Percentiles rank a stretch among this genome's conserved stretches.
Conservation (phyloP, 2,888 invertebrate species). For the Agrochola lota region DNA sequence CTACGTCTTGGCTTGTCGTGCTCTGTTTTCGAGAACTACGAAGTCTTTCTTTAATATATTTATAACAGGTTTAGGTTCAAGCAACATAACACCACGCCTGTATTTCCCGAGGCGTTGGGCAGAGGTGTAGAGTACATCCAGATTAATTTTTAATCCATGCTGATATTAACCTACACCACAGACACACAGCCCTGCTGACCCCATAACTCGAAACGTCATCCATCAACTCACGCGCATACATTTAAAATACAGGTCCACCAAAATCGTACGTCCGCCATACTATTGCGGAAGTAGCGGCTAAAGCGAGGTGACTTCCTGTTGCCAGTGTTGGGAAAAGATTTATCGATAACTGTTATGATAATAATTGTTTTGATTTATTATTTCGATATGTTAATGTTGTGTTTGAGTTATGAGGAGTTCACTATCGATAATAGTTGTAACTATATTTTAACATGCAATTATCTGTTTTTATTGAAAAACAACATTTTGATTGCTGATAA, state of each 20-base stretch:
- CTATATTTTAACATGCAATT: not conserved
- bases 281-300: conserved; percentile 39
- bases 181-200: not conserved
- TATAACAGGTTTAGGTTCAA: not conserved
- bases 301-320: conserved; percentile 58
- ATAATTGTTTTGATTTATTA: not conserved
- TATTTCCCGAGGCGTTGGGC: not conserved
- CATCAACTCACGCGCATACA: conserved; percentile 39
- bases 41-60: too few species aligned
- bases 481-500: not conserved
- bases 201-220: conserved; percentile 11
- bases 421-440: not conserved
- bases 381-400: conserved; percentile 16
- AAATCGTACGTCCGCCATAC: conserved; percentile 46
- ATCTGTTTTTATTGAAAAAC: not conserved
- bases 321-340: conserved; percentile 46
- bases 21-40: too few species aligned
- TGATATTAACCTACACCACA: not conserved
- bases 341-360: conserved; percentile 42
- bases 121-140: not conserved
- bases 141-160: not conserved
- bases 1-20: too few species aligned
- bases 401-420: not conserved
- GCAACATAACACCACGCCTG: not conserved
- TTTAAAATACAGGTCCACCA: conserved; percentile 46